Base-by-base conservation (phyloP, 1,140 invertebrate species). In the Conus betulinus region DNA sequence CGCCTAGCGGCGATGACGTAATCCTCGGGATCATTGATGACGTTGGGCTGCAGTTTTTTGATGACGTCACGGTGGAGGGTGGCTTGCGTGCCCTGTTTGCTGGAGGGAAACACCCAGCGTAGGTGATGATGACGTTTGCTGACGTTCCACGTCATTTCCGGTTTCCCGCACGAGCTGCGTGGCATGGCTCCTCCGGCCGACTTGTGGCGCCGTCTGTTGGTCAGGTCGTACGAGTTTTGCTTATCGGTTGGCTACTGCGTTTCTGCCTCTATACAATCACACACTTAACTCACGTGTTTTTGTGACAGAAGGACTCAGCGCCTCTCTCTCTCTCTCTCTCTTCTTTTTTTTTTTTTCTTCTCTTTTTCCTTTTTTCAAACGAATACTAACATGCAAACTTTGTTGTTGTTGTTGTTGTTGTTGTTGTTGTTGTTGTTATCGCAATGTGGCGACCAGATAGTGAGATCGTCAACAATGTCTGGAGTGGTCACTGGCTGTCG, bases 1-100 rank as follows among this genome's bases (percentile, higher is more conserved):
- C 87, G 63, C 25, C 89, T 82, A 6, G 91, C 91, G 5, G 87
- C 63, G 5, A 88, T 85, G n/a, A 91, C 74, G 67, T 87, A 89
- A 63, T 87, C 76, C 55, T n/a, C 89, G 20, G 84, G 76, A n/a
- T 89, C 87, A 23, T 87, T 84, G 55, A 89, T 25, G 82, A 90
- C 88, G n/a, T 13, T 88, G 88, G 3, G 89, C 71, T 39, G 39
- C 39, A 39, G 39, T 3, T 39, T 39, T 39, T 39, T 39, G 39
- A 39, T 39, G 39, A 39, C 67, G 53, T 57, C 86, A 15, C n/a
- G 71, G 52, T 87, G 86, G 74, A 87, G n/a, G 25, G 74, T 55
- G 76, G 86, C 86, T 27, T 87, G 86, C 86, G 79, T 87, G 27
- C 86, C 86, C 53, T 76, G 25, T 2, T n/a, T 79, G 20, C 63